These are phyloP conservation scores for Eupithecia inturbata DNA, from an alignment of 2,888 invertebrate genomes.

Conservation along the genomic window DNA sequence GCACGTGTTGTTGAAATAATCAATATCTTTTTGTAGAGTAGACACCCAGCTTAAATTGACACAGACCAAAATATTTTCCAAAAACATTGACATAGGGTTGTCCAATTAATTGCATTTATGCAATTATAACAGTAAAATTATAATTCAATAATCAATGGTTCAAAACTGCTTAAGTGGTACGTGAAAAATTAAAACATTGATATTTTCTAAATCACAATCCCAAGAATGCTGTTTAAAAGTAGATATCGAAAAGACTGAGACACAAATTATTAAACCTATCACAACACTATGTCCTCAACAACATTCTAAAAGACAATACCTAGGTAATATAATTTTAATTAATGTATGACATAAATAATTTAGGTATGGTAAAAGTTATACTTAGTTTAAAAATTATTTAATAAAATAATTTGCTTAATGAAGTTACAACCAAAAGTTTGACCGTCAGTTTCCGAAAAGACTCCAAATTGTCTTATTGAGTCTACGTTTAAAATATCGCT, in stretches of 20 bases:
- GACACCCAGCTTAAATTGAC: background rate
- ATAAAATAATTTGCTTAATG: background rate
- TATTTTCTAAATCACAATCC: background rate
- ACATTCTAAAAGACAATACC: background rate
- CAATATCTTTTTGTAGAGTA: background rate
- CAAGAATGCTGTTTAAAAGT: background rate
- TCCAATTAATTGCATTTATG: background rate
- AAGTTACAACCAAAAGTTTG: background rate
- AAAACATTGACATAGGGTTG: conserved; percentile 1
- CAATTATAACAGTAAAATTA: no score
- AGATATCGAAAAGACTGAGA: background rate
- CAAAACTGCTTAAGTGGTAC: background rate
- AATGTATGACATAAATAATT: background rate
- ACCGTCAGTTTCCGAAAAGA: background rate
- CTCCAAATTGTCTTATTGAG: background rate
- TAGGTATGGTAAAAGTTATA: no score
- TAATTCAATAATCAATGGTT: background rate
- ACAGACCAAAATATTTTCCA: conserved; percentile 5
- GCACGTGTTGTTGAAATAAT: background rate
- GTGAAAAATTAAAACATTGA: background rate
- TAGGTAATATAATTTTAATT: background rate
- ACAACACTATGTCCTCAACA: background rate
- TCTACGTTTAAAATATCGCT: background rate
- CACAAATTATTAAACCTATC: no score
- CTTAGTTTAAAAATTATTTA: background rate